phyloP scores from a whole-genome alignment of 2,888 invertebrate species.

The Chelonus formosanus region DNA sequence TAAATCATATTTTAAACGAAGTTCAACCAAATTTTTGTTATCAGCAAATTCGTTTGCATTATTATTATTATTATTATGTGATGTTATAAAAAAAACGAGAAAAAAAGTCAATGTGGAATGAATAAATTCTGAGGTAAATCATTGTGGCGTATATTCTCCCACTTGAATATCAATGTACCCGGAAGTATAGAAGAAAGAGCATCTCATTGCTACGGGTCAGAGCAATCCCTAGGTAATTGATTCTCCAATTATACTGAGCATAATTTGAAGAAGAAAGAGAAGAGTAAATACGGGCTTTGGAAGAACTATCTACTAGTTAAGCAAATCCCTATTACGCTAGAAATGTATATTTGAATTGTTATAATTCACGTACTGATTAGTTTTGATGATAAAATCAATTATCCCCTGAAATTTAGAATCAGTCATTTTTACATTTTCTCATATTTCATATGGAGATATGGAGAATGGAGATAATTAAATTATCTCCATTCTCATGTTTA shows the following conservation, averaged over 20 bases:
- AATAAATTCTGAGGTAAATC: slow-evolving; percentile 44
- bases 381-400: no score
- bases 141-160: slow-evolving; percentile 47
- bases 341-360: no score
- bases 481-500: no score
- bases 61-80: background rate
- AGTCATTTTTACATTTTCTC: no score
- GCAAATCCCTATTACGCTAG: no score
- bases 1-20: no score
- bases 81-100: background rate
- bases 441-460: no score
- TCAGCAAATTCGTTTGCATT: no score
- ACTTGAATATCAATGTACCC: slow-evolving; percentile 56
- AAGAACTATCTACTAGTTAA: background rate
- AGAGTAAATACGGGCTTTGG: background rate
- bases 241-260: slow-evolving; percentile 44
- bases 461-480: no score
- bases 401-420: no score
- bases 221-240: slow-evolving; percentile 53
- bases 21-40: no score
- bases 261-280: background rate
- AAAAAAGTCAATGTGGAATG: slow-evolving; percentile 10
- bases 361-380: no score
- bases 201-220: slow-evolving; percentile 6
- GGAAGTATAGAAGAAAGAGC: slow-evolving; percentile 43